Base-by-base conservation (phyloP, 2,888 invertebrate species). In the Cheilosia impressa region DNA sequence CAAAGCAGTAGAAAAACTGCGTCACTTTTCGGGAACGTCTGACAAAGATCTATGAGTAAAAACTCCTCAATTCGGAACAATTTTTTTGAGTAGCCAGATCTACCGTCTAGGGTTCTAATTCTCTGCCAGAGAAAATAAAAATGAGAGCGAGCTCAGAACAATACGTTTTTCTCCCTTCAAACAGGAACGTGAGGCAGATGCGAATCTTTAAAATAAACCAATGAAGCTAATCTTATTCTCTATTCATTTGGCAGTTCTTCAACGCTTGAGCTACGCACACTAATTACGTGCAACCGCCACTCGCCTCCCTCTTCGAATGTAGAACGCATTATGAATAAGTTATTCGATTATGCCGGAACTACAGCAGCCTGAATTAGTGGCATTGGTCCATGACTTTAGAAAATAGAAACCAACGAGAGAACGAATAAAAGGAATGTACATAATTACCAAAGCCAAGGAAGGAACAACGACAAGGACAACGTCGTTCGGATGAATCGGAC, bases 321-420 rank as follows among this genome's bases (percentile, higher is more conserved):
- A 57, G 41, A 80, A 68, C 52, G 63, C 78, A 63, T 83, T 83
- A 73, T 73, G 73, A 83, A 83, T 83, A 83, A 83, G 50, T 83
- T 78, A 83, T 78, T 73, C 62, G 68, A 78, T 78, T 78, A 57
- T 73, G 38, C 66, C 41, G 62, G 47, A 83, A 63, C 68, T 45
- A 57, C 52, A 55, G 34, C 60, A 53, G 62, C 15, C 62, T 72
- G 73, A 73, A 83, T 78, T 73, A 78, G 78, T 78, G 63, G 68
- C 53, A 52, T 43, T 47, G 81, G 63, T 63, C 69, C 47, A 55
- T 41, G 43, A 47, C 34, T 63, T 38, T n/a, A 6, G 13, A 4
- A 17, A 22, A 34, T 27, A 24, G 38, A 45, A 57, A 27, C 34
- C 41, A 41, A 9, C 4, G 0, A 55, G 0, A 31, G 41, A 22